Conservation (phyloP, 2,888 invertebrate genomes). For the Xylophagus ater region DNA sequence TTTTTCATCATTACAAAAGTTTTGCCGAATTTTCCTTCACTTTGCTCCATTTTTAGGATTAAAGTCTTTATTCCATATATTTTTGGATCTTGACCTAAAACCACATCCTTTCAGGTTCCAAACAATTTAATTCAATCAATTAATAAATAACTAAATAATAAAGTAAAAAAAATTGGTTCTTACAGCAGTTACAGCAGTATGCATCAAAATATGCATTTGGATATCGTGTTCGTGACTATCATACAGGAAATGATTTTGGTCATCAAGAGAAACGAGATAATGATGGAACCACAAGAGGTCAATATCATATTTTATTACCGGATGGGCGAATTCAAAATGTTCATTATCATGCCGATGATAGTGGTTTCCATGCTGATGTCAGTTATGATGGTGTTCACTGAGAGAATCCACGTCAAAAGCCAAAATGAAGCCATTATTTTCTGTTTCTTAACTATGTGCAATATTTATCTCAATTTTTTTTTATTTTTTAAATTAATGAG, state of each 20-base stretch:
- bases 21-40: too few relatives aligned
- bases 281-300: conserved; percentile 55
- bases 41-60: too few relatives aligned
- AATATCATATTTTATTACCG: conserved; percentile 66
- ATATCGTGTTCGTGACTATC: conserved; percentile 59
- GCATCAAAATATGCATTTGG: conserved; percentile 55
- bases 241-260: conserved; percentile 64
- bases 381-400: conserved; percentile 44
- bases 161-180: too few relatives aligned
- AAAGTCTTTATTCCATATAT: too few relatives aligned
- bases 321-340: conserved; percentile 71
- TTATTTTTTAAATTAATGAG: neutral
- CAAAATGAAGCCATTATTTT: too few relatives aligned
- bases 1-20: too few relatives aligned
- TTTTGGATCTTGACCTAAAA: too few relatives aligned
- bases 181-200: too few relatives aligned
- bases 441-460: too few relatives aligned
- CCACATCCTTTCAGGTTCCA: too few relatives aligned
- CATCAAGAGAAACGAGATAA: conserved; percentile 59
- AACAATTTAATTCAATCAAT: too few relatives aligned
- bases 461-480: neutral
- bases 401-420: conserved; percentile 4
- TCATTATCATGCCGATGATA: conserved; percentile 62
- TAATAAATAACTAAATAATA: too few relatives aligned
- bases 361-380: conserved; percentile 68